Base-by-base conservation (phyloP, 2,888 invertebrate genomes). In the Apomyelois bistriatella region DNA sequence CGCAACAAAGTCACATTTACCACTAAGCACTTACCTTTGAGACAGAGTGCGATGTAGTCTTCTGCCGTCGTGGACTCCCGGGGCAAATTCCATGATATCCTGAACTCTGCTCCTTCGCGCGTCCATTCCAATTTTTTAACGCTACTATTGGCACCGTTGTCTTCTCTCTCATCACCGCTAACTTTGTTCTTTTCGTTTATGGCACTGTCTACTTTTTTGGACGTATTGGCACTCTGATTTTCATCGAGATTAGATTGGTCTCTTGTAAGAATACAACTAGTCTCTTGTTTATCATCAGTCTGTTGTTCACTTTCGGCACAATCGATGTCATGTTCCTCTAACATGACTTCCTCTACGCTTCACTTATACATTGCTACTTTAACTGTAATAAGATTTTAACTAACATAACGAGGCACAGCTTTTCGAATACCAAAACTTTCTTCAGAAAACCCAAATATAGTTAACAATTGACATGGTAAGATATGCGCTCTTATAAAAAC, bases 21-120 rank as follows among this genome's bases (percentile, higher is more conserved):
- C 32, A 32, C 12, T 12, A 12, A 6, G 15, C 10, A 36, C 91
- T 85, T 68, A 93, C 93, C 93, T 85, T 81, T 73, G 68, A 77
- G 85, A 72, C 90, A 92, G 60, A 93, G 73, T 48, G 90, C 92
- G 65, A 93, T 82, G 75, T 91, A 92, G 70, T 93, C 92, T 49
- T 74, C 66, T 49, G 67, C 28, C 38, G 83, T 73, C 7, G 77
- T 70, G 15, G 66, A 64, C 49, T 83, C 90, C 53, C 90, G 84
- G 10, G 82, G 78, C 42, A 92, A 68, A 53, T 73, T 80, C 92
- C 92, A 93, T 62, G 83, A 79, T 58, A 88, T 72, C 56, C 74
- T 78, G 55, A 79, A 79, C 59, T 85, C 79, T 59, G 62, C 79
- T 38, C 82, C 84, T 59, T 91, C 83, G 53, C 83, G 72, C 9